Conservation (phyloP, 2,888 invertebrate genomes). For the Scrobipalpa costella region DNA sequence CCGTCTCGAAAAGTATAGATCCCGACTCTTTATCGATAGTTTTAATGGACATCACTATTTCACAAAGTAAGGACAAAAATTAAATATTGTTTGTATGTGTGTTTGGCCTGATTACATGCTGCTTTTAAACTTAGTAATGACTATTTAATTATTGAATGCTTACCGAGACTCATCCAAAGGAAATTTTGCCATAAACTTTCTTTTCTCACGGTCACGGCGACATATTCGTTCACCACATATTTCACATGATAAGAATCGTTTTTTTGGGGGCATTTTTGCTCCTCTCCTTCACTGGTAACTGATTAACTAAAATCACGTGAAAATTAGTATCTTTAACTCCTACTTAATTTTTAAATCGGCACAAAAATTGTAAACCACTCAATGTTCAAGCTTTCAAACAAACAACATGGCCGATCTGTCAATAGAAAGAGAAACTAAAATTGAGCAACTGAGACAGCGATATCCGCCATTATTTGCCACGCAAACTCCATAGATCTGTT, state of each 20-base stretch:
- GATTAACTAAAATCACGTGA: neutral
- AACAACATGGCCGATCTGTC: constrained; percentile 7
- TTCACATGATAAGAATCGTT: constrained; percentile 26
- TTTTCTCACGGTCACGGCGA: constrained; percentile 20
- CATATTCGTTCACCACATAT: constrained; percentile 24
- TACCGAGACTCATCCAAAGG: constrained; percentile 22
- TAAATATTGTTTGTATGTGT: neutral
- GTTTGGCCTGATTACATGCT: neutral
- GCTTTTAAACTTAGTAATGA: neutral
- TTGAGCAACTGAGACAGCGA: constrained; percentile 6
- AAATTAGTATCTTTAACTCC: neutral
- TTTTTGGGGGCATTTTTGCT: constrained; percentile 28
- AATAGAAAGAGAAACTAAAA: constrained; percentile 7
- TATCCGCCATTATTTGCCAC: too few relatives aligned
- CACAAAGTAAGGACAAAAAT: neutral
- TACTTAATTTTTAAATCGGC: constrained; percentile 5
- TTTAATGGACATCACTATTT: constrained; percentile 13
- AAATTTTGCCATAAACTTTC: constrained; percentile 27
- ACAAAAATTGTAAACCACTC: constrained; percentile 4
- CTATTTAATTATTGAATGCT: constrained; percentile 6
- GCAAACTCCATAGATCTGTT: constrained; percentile 5
- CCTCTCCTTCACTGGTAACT: constrained; percentile 15
- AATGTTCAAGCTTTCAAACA: constrained; percentile 2
- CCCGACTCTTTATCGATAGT: constrained; percentile 17
- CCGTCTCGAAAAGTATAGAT: constrained; percentile 3